Percentiles rank a stretch among this genome's conserved stretches.
These are phyloP conservation scores for Lepisosteus oculatus DNA, from an alignment of 2,113 vertebrate species.

Conservation along the genomic window DNA sequence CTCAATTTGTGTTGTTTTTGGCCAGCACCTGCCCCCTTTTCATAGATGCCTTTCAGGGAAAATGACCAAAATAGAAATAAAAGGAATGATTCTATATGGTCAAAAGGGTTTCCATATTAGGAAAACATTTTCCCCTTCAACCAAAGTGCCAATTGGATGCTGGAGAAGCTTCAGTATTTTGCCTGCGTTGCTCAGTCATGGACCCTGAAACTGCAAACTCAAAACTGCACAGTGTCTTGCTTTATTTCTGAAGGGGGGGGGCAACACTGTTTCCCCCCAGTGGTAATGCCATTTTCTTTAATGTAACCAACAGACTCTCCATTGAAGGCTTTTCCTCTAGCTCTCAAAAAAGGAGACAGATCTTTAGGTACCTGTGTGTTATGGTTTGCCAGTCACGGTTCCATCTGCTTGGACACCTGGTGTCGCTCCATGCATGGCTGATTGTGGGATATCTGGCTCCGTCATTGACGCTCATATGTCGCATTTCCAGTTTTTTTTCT, in stretches of 20 bases:
- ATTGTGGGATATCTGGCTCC: slow-evolving; percentile 60
- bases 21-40: too few species aligned
- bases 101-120: too few species aligned
- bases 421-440: slow-evolving; percentile 81
- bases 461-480: not conserved
- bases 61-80: too few species aligned
- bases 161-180: too few species aligned
- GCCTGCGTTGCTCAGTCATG: too few species aligned
- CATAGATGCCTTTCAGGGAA: too few species aligned
- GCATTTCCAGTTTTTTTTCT: too few species aligned
- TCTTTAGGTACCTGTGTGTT: slow-evolving; percentile 86
- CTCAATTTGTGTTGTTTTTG: too few species aligned
- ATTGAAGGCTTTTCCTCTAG: slow-evolving; percentile 90
- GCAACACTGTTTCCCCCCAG: not conserved
- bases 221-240: not conserved
- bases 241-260: not conserved
- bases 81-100: too few species aligned
- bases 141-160: too few species aligned
- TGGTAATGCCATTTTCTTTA: slow-evolving; percentile 57
- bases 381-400: slow-evolving; percentile 59
- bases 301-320: slow-evolving; percentile 85
- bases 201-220: not conserved
- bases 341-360: slow-evolving; percentile 91
- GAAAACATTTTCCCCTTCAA: too few species aligned
- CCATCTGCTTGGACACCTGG: slow-evolving; percentile 46